A percentile compares a stretch with the other conserved stretches of the same genome.
Evolutionary conservation across 2,113 vertebrate species (phyloP).

Genomic region (Trogon melanurus): DNA sequence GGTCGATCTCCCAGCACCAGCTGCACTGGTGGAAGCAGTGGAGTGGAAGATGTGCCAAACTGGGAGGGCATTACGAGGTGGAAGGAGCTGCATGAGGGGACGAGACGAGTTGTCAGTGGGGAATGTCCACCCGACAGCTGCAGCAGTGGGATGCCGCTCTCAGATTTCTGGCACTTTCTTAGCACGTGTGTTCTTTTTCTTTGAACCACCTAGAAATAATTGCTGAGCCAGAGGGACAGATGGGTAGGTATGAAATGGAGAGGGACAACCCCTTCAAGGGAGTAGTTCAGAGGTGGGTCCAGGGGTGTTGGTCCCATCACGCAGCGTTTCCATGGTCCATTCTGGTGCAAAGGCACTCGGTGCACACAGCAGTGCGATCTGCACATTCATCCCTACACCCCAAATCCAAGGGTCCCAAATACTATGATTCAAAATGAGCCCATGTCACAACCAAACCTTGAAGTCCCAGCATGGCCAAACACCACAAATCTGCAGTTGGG

Average conservation of each 20-base stretch:
- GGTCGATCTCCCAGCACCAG: neutral
- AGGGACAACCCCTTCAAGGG: neutral
- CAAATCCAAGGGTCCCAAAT: neutral
- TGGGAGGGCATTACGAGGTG: neutral
- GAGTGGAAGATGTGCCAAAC: conserved; percentile 38
- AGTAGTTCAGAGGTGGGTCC: neutral
- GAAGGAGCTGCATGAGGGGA: neutral
- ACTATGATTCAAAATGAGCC: neutral
- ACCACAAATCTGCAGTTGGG: neutral
- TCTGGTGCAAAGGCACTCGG: accelerated
- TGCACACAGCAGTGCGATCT: neutral
- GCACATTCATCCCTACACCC: accelerated
- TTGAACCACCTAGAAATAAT: neutral
- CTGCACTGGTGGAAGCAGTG: neutral
- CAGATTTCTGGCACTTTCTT: neutral
- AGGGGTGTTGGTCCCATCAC: neutral
- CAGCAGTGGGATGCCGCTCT: neutral
- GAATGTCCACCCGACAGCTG: accelerated
- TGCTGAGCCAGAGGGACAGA: neutral
- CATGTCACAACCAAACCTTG: neutral
- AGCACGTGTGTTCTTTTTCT: neutral
- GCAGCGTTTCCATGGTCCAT: accelerated
- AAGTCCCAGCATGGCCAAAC: accelerated
- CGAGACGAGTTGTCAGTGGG: neutral
- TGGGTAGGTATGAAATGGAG: neutral